These are phyloP conservation scores for Pissodes strobi DNA, from an alignment of 1,140 invertebrate genomes.

Conservation along the genomic window DNA sequence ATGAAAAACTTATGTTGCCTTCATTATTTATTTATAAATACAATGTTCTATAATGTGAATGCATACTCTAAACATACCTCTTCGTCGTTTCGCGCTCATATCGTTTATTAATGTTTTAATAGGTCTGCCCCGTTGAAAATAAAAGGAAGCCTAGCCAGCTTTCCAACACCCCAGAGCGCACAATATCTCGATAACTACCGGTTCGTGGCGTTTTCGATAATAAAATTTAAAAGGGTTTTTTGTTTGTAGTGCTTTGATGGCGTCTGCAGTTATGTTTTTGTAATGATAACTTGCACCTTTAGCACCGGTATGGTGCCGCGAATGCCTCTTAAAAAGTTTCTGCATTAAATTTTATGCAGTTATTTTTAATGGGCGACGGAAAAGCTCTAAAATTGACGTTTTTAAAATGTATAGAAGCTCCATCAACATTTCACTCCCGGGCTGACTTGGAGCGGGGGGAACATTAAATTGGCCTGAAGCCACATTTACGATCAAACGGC, in stretches of 20 bases:
- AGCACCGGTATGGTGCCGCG: slow-evolving; percentile 3
- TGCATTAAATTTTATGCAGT: slow-evolving; percentile 12
- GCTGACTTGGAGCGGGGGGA: too few relatives aligned
- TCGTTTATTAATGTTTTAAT: slow-evolving; percentile 33
- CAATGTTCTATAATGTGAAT: too few relatives aligned
- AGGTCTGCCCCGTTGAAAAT: slow-evolving; percentile 13
- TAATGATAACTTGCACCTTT: slow-evolving; percentile 23
- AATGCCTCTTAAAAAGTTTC: slow-evolving; percentile 10
- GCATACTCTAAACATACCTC: slow-evolving; percentile 13
- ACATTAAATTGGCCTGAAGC: too few relatives aligned
- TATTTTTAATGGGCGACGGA: slow-evolving; percentile 15
- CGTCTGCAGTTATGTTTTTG: slow-evolving; percentile 27
- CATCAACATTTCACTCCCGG: too few relatives aligned
- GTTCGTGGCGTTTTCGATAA: slow-evolving; percentile 28
- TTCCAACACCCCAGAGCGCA: slow-evolving; percentile 25
- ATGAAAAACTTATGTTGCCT: too few relatives aligned
- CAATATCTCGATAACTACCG: slow-evolving; percentile 27
- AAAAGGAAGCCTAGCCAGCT: slow-evolving; percentile 18
- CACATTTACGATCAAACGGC: too few relatives aligned
- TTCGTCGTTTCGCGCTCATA: slow-evolving; percentile 14
- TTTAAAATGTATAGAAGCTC: too few relatives aligned
- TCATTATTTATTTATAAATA: too few relatives aligned
- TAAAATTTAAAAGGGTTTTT: slow-evolving; percentile 34
- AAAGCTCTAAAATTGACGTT: not conserved
- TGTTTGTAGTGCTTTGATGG: slow-evolving; percentile 31